Base-by-base conservation (phyloP, 2,888 invertebrate genomes). In the Clusia tigrina region DNA sequence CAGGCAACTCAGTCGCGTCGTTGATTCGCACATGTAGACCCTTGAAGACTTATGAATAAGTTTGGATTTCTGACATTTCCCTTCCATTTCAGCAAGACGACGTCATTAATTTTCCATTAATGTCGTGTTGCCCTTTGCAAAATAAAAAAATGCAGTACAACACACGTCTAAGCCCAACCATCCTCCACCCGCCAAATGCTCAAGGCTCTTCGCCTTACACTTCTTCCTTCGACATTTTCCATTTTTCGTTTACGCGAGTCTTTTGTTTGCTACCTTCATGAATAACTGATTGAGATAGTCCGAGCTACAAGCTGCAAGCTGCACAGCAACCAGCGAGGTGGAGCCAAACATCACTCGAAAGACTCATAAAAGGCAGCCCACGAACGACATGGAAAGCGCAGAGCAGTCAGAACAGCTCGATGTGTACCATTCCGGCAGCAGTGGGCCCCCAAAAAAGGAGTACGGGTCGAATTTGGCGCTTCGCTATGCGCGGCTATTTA, bases 231-330 rank as follows among this genome's bases (percentile, higher is more conserved):
- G 37, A 26, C 15, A 17, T 51, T 58, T 54, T 60, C 54, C 18
- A 20, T 51, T 17, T 38, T 62, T 57, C 22, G 22, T n/a, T 38
- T 22, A 38, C 55, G 55, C 55, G 22, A 37, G 67, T 72, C 76
- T 76, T 75, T 75, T 75, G 77, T 75, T 74, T 75, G 76, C 69
- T 71, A 69, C 71, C 65, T 74, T 75, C 77, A 75, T 75, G 72
- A 75, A 75, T 77, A 77, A 75, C 77, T 75, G 75, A 75, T 75
- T 75, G 74, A 74, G 77, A 5, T 42, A 17, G 18, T 48, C 48
- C 20, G 48, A 22, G 20, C 20, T 18, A 18, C 48, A 48, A 48
- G 48, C n/a, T 48, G 48, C 48, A 48, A 48, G 18, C 6, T 32
- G n/a, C 32, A 12, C 32, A 32, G 32, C 32, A 32, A 32, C n/a